These are phyloP conservation scores for Drosophila takahashii DNA, from an alignment of 1,140 invertebrate species.

Conservation along the genomic window DNA sequence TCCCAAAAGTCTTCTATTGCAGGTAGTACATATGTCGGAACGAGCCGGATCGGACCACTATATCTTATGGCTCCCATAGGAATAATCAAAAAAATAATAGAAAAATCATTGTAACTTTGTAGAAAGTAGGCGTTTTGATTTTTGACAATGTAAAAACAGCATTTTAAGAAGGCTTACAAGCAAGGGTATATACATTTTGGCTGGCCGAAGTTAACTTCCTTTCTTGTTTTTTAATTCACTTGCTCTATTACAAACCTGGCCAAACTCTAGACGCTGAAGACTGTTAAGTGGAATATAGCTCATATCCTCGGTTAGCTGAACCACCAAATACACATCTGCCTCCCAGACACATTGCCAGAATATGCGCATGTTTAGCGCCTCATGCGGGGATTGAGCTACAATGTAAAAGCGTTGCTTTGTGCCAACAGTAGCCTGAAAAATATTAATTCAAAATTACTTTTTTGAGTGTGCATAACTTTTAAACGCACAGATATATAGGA, in stretches of 20 bases:
- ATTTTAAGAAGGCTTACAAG: too few relatives aligned
- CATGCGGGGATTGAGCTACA: conserved; percentile 90
- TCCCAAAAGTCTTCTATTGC: too few relatives aligned
- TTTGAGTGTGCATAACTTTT: neutral
- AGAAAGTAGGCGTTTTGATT: too few relatives aligned
- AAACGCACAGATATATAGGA: conserved; percentile 91
- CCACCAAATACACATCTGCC: conserved; percentile 91
- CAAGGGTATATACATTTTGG: too few relatives aligned
- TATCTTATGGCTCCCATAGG: too few relatives aligned
- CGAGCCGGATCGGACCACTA: too few relatives aligned
- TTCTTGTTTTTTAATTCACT: too few relatives aligned
- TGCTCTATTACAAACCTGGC: conserved; percentile 84
- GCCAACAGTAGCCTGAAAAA: conserved; percentile 89
- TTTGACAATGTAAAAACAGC: too few relatives aligned
- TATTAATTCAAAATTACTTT: neutral
- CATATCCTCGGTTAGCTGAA: conserved; percentile 89
- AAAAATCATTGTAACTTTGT: too few relatives aligned
- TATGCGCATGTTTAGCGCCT: conserved; percentile 80
- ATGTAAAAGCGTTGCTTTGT: conserved; percentile 93
- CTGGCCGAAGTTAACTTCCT: too few relatives aligned
- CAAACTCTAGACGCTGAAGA: conserved; percentile 85
- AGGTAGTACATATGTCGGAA: too few relatives aligned
- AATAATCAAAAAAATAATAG: too few relatives aligned
- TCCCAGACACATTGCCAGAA: conserved; percentile 97
- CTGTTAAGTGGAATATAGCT: conserved; percentile 87